A percentile compares a stretch with the other conserved stretches of the same genome.
Conservation (phyloP, 2,888 invertebrate genomes). For the Mellilla xanthometata region DNA sequence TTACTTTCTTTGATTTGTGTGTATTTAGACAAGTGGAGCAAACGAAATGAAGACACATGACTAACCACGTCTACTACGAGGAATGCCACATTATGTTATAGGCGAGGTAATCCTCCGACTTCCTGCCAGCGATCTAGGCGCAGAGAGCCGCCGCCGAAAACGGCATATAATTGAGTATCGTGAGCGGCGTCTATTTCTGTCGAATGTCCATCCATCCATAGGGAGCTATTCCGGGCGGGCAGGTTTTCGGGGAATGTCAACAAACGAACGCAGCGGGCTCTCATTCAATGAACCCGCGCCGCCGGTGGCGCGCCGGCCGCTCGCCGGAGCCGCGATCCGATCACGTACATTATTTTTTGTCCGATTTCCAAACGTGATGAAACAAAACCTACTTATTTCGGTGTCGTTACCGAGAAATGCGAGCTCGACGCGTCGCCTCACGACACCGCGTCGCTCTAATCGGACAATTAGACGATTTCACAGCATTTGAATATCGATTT, state of each 20-base stretch:
- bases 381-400: slow-evolving; percentile 45
- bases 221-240: slow-evolving; percentile 76
- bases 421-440: slow-evolving; percentile 49
- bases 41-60: too few relatives aligned
- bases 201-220: slow-evolving; percentile 55
- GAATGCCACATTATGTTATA: too few relatives aligned
- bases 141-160: slow-evolving; percentile 62
- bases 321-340: slow-evolving; percentile 46
- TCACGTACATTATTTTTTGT: slow-evolving; percentile 56
- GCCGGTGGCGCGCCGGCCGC: slow-evolving; percentile 46
- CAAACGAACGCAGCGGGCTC: slow-evolving; percentile 69
- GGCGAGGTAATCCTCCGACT: too few relatives aligned
- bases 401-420: slow-evolving; percentile 36
- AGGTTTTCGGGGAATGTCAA: slow-evolving; percentile 83
- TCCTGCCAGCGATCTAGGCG: slow-evolving; percentile 53
- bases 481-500: slow-evolving; percentile 41
- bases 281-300: slow-evolving; percentile 75
- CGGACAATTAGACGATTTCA: slow-evolving; percentile 54
- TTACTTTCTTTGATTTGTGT: too few relatives aligned
- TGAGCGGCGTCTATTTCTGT: slow-evolving; percentile 71
- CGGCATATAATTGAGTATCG: slow-evolving; percentile 59
- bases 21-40: too few relatives aligned
- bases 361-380: slow-evolving; percentile 52
- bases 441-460: slow-evolving; percentile 42
- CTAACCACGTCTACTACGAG: too few relatives aligned